These are phyloP conservation scores for Coregonus clupeaformis DNA, from an alignment of 2,113 vertebrate genomes.

Conservation along the genomic window DNA sequence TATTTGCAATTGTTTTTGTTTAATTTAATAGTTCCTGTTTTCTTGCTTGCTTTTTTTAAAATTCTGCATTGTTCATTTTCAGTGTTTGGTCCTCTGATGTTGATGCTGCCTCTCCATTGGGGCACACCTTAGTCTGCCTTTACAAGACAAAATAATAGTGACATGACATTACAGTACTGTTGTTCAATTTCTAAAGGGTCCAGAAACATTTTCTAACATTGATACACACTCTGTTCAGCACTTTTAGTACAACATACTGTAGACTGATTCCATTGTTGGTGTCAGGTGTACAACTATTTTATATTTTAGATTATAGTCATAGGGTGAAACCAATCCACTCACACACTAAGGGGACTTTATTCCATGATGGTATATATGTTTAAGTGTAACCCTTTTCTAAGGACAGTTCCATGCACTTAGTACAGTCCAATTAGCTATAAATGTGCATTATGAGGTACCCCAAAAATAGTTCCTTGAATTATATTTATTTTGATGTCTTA, in stretches of 20 bases:
- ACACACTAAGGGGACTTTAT: neutral
- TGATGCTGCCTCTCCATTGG: slow-evolving; percentile 73
- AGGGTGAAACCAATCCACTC: neutral
- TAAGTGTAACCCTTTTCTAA: slow-evolving; percentile 49
- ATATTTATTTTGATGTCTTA: slow-evolving; percentile 3
- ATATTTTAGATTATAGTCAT: slow-evolving; percentile 33
- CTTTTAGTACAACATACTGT: slow-evolving; percentile 34
- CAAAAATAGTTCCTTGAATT: slow-evolving; percentile 11
- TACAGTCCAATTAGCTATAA: no score
- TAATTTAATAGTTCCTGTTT: slow-evolving; percentile 57
- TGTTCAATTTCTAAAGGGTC: slow-evolving; percentile 55
- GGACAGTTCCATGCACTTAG: neutral
- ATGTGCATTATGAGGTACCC: slow-evolving; percentile 22
- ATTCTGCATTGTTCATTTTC: no score
- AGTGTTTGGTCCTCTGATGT: slow-evolving; percentile 60
- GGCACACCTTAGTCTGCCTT: slow-evolving; percentile 87
- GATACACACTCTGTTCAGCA: slow-evolving; percentile 54
- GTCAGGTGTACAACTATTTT: slow-evolving; percentile 47
- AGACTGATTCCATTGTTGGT: slow-evolving; percentile 39
- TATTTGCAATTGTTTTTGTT: slow-evolving; percentile 54
- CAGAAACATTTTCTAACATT: slow-evolving; percentile 62
- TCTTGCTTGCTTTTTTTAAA: slow-evolving; percentile 63
- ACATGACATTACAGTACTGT: slow-evolving; percentile 55
- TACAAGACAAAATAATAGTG: slow-evolving; percentile 78
- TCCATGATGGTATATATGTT: slow-evolving; percentile 43